A percentile compares a stretch with the other conserved stretches of the same genome.
Conservation (phyloP, 2,888 invertebrate genomes). For the Andrena bucephala region DNA sequence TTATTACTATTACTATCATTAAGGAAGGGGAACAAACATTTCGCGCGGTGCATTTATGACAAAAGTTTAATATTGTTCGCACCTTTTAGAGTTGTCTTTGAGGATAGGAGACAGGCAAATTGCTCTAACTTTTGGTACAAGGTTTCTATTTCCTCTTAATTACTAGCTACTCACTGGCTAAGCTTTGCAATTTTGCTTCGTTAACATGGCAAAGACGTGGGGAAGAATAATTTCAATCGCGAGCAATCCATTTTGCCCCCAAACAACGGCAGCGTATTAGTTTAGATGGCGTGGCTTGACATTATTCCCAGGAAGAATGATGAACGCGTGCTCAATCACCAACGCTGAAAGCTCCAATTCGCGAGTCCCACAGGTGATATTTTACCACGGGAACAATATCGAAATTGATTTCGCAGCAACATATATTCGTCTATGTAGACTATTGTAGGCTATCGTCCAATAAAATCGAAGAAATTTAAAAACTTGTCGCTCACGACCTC, state of each 20-base stretch:
- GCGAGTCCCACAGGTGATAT: constrained; percentile 33
- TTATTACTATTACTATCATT: neutral
- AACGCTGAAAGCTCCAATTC: constrained; percentile 47
- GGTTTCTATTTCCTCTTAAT: neutral
- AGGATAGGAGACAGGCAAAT: neutral
- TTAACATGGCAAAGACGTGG: neutral
- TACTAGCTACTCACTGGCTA: neutral
- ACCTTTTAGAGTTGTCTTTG: no score
- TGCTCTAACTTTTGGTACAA: neutral
- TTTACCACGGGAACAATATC: constrained; percentile 34
- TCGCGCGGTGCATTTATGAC: no score
- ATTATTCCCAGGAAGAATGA: constrained; percentile 54
- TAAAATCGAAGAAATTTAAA: neutral
- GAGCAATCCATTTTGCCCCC: constrained; percentile 53
- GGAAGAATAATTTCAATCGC: constrained; percentile 34
- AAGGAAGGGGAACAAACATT: neutral
- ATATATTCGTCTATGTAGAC: neutral
- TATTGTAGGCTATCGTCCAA: neutral
- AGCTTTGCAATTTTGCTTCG: neutral
- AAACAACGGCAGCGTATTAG: constrained; percentile 39
- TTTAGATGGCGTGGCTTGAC: constrained; percentile 45
- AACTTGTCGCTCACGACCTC: neutral
- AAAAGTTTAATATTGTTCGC: no score
- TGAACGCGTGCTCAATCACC: constrained; percentile 62
- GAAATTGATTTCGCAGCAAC: constrained; percentile 7